These are phyloP conservation scores for Arctocebus calabarensis DNA, from an alignment of 2,797 vertebrate genomes.

Conservation along the genomic window DNA sequence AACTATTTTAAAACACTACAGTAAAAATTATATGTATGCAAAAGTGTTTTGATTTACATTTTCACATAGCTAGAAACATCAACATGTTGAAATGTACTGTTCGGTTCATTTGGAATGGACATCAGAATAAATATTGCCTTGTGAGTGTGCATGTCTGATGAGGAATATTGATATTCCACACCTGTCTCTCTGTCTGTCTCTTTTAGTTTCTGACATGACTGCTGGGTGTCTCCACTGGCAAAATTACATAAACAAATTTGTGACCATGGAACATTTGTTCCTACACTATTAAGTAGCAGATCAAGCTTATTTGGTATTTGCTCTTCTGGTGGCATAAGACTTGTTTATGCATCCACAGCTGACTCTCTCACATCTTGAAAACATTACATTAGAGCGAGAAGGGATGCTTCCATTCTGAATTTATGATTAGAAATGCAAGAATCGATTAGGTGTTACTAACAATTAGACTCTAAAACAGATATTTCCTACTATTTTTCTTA, in stretches of 20 bases:
- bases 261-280: neutral
- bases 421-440: slow-evolving; percentile 59
- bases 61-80: neutral
- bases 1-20: slow-evolving; percentile 54
- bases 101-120: slow-evolving; percentile 42
- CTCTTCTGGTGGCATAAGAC: neutral
- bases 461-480: slow-evolving; percentile 62
- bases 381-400: slow-evolving; percentile 34
- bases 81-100: slow-evolving; percentile 34
- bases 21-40: slow-evolving; percentile 45
- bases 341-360: neutral
- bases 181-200: neutral
- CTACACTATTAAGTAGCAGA: neutral
- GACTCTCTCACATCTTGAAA: slow-evolving; percentile 70
- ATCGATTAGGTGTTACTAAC: slow-evolving; percentile 70
- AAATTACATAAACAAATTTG: neutral
- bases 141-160: neutral
- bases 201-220: slow-evolving; percentile 33
- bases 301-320: slow-evolving; percentile 15
- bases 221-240: neutral
- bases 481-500: slow-evolving; percentile 51
- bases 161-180: neutral
- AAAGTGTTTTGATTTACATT: slow-evolving; percentile 57
- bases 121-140: slow-evolving; percentile 39
- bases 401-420: slow-evolving; percentile 42